These are phyloP conservation scores for Microhierax caerulescens DNA, from an alignment of 2,797 vertebrate species.

Conservation along the genomic window DNA sequence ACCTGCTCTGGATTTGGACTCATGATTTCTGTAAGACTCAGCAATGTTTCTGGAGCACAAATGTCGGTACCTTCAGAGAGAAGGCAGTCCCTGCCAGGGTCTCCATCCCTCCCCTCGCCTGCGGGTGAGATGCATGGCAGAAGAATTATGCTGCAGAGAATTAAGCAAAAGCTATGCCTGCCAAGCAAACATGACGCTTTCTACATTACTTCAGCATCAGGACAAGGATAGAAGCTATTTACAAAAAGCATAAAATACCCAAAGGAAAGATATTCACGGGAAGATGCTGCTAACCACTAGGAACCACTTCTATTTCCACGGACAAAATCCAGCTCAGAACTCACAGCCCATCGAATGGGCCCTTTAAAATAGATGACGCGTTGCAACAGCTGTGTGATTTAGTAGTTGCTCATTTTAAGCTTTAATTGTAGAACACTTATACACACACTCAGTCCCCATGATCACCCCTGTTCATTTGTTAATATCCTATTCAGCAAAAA, in stretches of 20 bases:
- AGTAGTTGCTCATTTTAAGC: not conserved
- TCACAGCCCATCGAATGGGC: not conserved
- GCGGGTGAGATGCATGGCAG: not conserved
- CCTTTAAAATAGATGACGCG: not conserved
- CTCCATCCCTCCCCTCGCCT: not conserved
- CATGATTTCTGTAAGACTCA: not conserved
- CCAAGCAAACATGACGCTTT: not conserved
- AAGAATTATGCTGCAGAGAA: not conserved
- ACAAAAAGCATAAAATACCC: not conserved
- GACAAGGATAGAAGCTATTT: not conserved
- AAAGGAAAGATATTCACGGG: not conserved
- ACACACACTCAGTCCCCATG: rapidly evolving
- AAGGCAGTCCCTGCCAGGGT: not conserved
- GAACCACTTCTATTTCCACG: not conserved
- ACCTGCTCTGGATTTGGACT: not conserved
- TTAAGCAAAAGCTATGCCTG: not conserved
- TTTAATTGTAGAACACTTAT: not conserved
- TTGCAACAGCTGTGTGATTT: not conserved
- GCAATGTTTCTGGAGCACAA: not conserved
- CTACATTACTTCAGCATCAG: not conserved
- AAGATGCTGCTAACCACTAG: not conserved
- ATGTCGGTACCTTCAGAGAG: not conserved
- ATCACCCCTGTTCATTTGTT: not conserved
- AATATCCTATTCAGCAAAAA: not conserved
- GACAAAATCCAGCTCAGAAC: not conserved